Evolutionary conservation across 2,888 invertebrate species (phyloP).

Genomic region (Perdita meconis): DNA sequence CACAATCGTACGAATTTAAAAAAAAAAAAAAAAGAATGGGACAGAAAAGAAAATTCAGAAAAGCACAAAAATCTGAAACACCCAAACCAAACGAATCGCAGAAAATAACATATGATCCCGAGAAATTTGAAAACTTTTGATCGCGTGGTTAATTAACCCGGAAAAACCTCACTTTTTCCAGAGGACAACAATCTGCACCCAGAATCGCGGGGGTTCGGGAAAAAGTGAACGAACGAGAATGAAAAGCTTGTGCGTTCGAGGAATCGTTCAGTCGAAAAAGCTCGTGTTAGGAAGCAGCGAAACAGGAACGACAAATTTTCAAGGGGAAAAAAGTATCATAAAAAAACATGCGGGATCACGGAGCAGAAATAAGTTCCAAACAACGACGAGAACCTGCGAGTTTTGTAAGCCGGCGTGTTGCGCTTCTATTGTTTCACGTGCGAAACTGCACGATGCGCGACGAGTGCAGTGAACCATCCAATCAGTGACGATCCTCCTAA

Average conservation of each 20-base stretch:
- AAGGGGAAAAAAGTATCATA: constrained; percentile 27
- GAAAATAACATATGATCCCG: background rate
- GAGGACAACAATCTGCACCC: constrained; percentile 75
- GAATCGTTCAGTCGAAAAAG: constrained; percentile 56
- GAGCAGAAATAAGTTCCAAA: constrained; percentile 69
- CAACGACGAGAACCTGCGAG: constrained; percentile 58
- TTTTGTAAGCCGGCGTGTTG: constrained; percentile 28
- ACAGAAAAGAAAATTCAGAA: background rate
- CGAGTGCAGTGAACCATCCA: constrained; percentile 50
- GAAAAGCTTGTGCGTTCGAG: constrained; percentile 57
- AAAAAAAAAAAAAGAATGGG: background rate
- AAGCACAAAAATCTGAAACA: constrained; percentile 29
- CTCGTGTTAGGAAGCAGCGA: constrained; percentile 57
- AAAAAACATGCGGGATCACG: constrained; percentile 21
- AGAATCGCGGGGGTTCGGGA: constrained; percentile 74
- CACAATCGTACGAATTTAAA: background rate
- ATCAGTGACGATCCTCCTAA: constrained; percentile 38
- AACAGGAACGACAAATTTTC: constrained; percentile 47
- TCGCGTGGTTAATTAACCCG: constrained; percentile 57
- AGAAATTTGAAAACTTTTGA: constrained; percentile 1
- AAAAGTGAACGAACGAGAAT: constrained; percentile 72
- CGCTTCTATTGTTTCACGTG: constrained; percentile 49
- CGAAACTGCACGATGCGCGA: constrained; percentile 23
- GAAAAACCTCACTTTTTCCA: constrained; percentile 70
- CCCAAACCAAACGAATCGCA: background rate